Evolutionary conservation across 1,140 invertebrate genomes (phyloP).

Genomic region (Brachionus paranguensis): DNA sequence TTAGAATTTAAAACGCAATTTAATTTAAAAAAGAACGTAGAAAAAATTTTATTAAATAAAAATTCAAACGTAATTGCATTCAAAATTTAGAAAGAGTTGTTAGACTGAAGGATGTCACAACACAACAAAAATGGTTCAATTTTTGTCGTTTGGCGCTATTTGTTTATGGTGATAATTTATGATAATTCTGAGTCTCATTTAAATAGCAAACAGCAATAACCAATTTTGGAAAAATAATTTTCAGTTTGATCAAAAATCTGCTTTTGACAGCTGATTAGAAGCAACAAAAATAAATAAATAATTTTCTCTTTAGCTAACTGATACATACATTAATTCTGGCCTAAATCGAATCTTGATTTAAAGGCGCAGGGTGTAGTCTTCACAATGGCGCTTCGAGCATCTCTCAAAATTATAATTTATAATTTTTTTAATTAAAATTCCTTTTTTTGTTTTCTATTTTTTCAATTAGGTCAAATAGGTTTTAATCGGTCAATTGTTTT

Average conservation of each 20-base stretch:
- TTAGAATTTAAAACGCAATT: neutral
- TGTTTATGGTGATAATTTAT: slow-evolving; percentile 1
- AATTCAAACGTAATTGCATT: neutral
- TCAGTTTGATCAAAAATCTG: neutral
- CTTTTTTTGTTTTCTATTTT: neutral
- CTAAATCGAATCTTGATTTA: neutral
- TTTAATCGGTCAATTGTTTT: neutral
- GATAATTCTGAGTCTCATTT: neutral
- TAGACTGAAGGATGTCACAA: neutral
- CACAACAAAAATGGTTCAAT: neutral
- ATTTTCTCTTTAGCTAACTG: neutral
- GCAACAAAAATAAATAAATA: neutral
- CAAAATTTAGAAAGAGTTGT: neutral
- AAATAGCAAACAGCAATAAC: neutral
- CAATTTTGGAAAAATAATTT: neutral
- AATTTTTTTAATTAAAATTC: neutral
- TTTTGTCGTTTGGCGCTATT: neutral
- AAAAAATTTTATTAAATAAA: neutral
- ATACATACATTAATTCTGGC: neutral
- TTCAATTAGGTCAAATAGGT: neutral
- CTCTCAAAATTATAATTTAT: neutral
- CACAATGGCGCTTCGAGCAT: neutral
- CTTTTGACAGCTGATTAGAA: neutral
- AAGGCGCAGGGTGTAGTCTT: neutral
- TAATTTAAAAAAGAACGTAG: neutral